A percentile compares a stretch with the other conserved stretches of the same genome.
These are phyloP conservation scores for Troides aeacus DNA, from an alignment of 2,888 invertebrate genomes.

Conservation along the genomic window DNA sequence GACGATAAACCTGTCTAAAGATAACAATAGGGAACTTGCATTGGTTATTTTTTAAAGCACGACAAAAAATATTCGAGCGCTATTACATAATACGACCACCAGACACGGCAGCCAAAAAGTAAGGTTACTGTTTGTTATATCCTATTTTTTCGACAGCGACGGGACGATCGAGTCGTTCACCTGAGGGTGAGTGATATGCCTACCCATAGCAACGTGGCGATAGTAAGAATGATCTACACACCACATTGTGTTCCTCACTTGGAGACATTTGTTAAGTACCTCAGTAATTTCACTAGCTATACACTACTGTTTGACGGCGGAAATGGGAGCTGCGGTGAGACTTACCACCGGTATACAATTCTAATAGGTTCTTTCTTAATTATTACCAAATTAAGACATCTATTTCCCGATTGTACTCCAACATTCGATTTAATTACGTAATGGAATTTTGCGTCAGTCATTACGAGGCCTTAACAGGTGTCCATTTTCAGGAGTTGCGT, in stretches of 20 bases:
- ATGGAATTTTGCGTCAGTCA: constrained; percentile 1
- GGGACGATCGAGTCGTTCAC: no score
- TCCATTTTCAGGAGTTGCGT: constrained; percentile 5
- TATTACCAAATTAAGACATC: constrained; percentile 4
- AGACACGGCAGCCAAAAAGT: background rate
- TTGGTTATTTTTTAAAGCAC: constrained; percentile 33
- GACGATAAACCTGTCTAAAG: constrained; percentile 40
- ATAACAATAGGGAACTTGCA: constrained; percentile 44
- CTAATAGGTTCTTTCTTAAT: no score
- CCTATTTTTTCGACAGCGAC: no score
- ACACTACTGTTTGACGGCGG: no score
- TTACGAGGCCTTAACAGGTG: background rate
- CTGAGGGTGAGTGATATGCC: no score
- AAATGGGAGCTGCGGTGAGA: no score
- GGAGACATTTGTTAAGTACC: no score
- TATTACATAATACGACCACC: constrained; percentile 5
- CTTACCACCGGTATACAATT: no score
- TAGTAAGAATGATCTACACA: no score
- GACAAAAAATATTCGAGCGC: constrained; percentile 32
- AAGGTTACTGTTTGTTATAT: background rate
- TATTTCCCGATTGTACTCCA: constrained; percentile 8
- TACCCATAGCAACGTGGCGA: no score
- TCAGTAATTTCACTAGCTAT: no score
- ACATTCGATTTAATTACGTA: constrained; percentile 7
- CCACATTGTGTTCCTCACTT: no score